Base-by-base conservation (phyloP, 2,113 vertebrate species). In the Phoenicopterus ruber region DNA sequence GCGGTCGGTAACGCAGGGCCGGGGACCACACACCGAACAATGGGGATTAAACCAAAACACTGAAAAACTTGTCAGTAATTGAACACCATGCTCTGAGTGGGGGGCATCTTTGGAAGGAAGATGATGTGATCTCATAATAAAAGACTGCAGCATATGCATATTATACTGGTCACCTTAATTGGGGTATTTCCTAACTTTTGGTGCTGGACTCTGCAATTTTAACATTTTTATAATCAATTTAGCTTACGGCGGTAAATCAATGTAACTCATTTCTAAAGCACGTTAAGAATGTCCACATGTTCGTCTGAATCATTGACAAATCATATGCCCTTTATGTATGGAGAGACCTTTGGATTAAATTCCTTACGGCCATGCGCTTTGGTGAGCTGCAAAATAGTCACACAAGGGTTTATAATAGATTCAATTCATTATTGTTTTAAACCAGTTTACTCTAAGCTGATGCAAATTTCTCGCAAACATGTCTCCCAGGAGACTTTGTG, bases 221-320 rank as follows among this genome's bases (percentile, higher is more conserved):
- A 89, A 8, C 25, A 79, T 91, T 79, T 89, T 76, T 66, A 76
- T 89, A 72, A 90, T 77, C 69, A 70, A 19, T 85, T 94, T 80
- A 34, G 3, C 54, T 82, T 85, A 70, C 1, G 2, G n/a, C 54
- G 42, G 46, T 58, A 89, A 77, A 88, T 90, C 66, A 70, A 6
- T 12, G 52, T 57, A 95, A 49, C 52, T 92, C 8, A 76, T 80
- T 90, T 95, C 62, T 50, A 91, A 95, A 91, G 40, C 70, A 89
- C 0, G 1, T 54, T 76, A 86, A 89, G 86, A 91, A 92, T 85
- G 84, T 57, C 89, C 62, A 50, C 58, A 54, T 80, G 66, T 86
- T 90, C 4, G 1, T 13, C 71, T 65, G 70, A 82, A 88, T 82
- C 49, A 69, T 21, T 76, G 87, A 49, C 54, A 50, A 86, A 93